Evolutionary conservation across 2,113 vertebrate genomes (phyloP).

Genomic region (Mus spicilegus): DNA sequence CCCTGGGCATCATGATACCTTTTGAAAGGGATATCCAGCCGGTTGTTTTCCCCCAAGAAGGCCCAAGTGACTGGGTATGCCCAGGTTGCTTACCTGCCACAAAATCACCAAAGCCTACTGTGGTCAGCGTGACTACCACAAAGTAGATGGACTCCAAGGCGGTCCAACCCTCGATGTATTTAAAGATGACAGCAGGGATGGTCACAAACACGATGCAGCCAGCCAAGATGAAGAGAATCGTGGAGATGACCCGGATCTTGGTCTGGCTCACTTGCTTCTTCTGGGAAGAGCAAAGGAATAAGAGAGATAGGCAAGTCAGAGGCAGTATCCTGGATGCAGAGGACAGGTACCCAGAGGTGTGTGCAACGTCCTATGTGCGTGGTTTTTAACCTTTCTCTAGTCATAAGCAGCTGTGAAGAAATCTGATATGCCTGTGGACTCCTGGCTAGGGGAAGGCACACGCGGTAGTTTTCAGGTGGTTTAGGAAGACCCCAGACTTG

Average conservation of each 20-base stretch:
- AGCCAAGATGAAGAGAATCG: conserved; percentile 96
- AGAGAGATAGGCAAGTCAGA: background rate
- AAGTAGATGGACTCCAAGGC: conserved; percentile 98
- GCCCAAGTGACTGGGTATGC: background rate
- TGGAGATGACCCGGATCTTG: conserved; percentile 98
- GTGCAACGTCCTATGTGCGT: fast-evolving
- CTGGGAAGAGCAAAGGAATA: conserved; percentile 85
- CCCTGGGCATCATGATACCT: background rate
- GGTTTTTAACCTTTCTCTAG: background rate
- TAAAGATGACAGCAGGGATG: conserved; percentile 97
- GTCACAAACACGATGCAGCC: conserved; percentile 98
- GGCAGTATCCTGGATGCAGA: background rate
- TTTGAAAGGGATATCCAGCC: background rate
- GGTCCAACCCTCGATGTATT: conserved; percentile 96
- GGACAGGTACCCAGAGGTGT: background rate
- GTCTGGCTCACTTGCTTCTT: conserved; percentile 98
- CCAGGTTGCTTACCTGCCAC: conserved; percentile 93
- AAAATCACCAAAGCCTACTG: conserved; percentile 98
- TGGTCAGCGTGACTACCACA: conserved; percentile 98
- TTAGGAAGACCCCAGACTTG: background rate
- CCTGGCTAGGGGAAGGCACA: background rate
- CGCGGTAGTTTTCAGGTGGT: background rate
- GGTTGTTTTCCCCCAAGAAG: background rate
- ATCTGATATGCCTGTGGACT: background rate
- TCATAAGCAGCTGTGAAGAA: background rate